Evolutionary conservation across 2,888 invertebrate genomes (phyloP).

Genomic region (Diaperis boleti): DNA sequence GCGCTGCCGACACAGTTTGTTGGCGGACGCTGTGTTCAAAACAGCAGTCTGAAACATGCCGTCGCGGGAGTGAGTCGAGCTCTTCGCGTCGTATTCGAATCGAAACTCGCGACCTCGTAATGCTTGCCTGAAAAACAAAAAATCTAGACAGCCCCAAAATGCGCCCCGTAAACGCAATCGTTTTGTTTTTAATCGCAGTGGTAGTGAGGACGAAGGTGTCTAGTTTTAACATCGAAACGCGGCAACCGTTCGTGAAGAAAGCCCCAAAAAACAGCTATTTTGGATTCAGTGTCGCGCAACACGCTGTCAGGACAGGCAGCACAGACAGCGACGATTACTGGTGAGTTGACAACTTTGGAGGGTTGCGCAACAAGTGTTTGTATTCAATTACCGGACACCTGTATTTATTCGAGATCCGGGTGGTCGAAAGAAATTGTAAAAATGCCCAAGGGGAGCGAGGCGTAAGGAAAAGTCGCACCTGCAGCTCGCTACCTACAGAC

Average conservation of each 20-base stretch:
- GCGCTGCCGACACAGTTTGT: no score
- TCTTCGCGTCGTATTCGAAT: no score
- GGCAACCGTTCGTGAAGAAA: constrained; percentile 56
- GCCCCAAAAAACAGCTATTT: constrained; percentile 54
- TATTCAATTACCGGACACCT: background rate
- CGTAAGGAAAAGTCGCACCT: constrained; percentile 25
- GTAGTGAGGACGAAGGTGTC: constrained; percentile 46
- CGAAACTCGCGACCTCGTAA: no score
- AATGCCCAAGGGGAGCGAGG: constrained; percentile 10
- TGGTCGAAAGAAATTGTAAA: background rate
- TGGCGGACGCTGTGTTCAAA: no score
- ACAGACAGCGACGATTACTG: constrained; percentile 46
- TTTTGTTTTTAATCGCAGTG: constrained; percentile 2
- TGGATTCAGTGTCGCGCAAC: constrained; percentile 59
- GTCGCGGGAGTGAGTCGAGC: no score
- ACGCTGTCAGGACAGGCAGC: constrained; percentile 41
- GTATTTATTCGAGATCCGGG: background rate
- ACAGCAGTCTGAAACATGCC: no score
- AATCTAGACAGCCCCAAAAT: constrained; percentile 3
- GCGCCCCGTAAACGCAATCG: background rate
- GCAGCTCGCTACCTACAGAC: constrained; percentile 35
- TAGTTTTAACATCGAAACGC: constrained; percentile 56
- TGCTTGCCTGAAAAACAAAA: no score
- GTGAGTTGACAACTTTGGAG: constrained; percentile 44
- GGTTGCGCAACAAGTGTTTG: constrained; percentile 30